These are phyloP conservation scores for Lepidocyrtoides sp. DNA, from an alignment of 2,888 invertebrate genomes.

Conservation along the genomic window DNA sequence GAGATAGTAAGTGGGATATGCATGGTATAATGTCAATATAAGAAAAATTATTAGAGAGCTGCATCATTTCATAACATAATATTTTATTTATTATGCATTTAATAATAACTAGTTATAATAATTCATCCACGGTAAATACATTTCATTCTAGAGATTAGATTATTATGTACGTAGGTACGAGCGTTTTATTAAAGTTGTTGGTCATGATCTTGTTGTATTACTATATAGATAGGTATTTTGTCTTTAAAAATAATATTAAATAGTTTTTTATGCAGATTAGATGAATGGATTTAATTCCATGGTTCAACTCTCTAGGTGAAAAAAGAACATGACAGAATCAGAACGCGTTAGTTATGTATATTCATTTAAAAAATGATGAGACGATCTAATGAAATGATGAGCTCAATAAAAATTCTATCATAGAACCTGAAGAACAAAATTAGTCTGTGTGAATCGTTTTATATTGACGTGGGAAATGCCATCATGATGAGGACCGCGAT, in stretches of 20 bases:
- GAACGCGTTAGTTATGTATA: conserved; percentile 57
- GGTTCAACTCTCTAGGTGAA: conserved; percentile 5
- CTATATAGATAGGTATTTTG: too few relatives aligned
- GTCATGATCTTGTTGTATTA: neutral
- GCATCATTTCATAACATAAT: conserved; percentile 25
- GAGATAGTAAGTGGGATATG: neutral
- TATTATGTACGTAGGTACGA: neutral
- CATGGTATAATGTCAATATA: conserved; percentile 40
- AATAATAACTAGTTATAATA: conserved; percentile 63
- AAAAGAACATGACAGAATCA: conserved; percentile 68
- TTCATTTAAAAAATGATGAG: neutral
- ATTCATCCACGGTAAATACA: conserved; percentile 71
- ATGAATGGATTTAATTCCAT: conserved; percentile 64
- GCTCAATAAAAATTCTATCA: neutral
- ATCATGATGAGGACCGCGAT: conserved; percentile 2
- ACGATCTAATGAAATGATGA: conserved; percentile 52
- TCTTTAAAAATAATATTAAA: conserved; percentile 67
- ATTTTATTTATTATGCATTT: conserved; percentile 60
- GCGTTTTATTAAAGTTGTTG: neutral
- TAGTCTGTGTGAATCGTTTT: neutral
- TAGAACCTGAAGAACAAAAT: conserved; percentile 35
- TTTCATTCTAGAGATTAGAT: neutral
- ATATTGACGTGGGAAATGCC: conserved; percentile 58
- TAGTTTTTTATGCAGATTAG: conserved; percentile 29
- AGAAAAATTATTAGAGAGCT: conserved; percentile 36